Percentiles rank a stretch among this genome's conserved stretches.
phyloP scores from a whole-genome alignment of 1,140 invertebrate genomes.

The Ostrea denselamellosa region DNA sequence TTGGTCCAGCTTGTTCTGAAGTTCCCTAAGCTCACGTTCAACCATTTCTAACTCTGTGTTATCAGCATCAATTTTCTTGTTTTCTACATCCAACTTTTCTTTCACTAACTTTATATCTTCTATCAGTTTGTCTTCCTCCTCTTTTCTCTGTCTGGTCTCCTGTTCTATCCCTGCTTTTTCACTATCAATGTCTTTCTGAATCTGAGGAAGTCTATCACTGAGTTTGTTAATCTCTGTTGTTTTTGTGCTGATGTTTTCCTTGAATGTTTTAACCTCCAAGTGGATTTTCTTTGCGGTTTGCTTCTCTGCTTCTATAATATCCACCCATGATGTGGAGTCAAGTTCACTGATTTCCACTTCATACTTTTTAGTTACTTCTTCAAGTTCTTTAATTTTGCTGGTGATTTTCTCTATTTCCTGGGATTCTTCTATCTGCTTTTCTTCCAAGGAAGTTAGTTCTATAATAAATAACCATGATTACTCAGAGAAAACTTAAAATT shows the following conservation, averaged over 20 bases:
- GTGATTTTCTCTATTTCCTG: constrained; percentile 90
- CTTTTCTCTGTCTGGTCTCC: constrained; percentile 63
- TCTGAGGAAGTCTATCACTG: constrained; percentile 89
- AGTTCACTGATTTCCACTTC: constrained; percentile 86
- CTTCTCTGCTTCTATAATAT: constrained; percentile 85
- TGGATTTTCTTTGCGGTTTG: constrained; percentile 88
- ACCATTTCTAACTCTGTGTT: constrained; percentile 54
- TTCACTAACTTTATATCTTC: constrained; percentile 87
- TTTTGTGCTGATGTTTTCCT: constrained; percentile 27
- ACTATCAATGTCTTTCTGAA: constrained; percentile 86
- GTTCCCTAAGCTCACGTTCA: constrained; percentile 53
- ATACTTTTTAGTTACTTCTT: constrained; percentile 85
- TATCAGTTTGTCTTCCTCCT: constrained; percentile 80
- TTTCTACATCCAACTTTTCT: constrained; percentile 86
- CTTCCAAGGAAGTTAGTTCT: constrained; percentile 93
- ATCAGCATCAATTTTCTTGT: constrained; percentile 83
- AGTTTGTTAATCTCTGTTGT: constrained; percentile 72
- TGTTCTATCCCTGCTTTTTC: constrained; percentile 65
- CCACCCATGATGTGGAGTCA: constrained; percentile 84
- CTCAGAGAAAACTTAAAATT: neutral
- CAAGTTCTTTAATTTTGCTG: constrained; percentile 88
- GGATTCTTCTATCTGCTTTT: constrained; percentile 90
- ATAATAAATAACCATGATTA: constrained; percentile 85
- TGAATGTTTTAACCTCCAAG: constrained; percentile 45
- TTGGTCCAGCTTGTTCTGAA: constrained; percentile 53